Evolutionary conservation across 2,113 vertebrate species (phyloP).

Genomic region (Mohoua ochrocephala): DNA sequence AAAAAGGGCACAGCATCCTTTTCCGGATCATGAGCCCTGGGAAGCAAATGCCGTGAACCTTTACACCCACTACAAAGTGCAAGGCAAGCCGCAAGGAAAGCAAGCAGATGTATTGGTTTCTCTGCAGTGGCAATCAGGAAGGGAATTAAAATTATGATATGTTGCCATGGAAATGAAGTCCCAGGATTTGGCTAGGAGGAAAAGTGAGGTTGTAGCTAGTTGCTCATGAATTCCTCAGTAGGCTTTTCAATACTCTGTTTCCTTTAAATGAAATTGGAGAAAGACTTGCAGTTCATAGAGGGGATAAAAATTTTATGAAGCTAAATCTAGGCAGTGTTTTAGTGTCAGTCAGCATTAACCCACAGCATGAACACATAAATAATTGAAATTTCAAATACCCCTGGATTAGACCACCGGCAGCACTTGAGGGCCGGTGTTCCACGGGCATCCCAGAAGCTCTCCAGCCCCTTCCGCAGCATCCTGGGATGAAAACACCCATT

Average conservation of each 20-base stretch:
- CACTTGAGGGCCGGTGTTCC: not conserved
- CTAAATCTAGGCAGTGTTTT: slow-evolving; percentile 92
- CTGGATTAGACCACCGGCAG: not conserved
- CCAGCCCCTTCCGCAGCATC: not conserved
- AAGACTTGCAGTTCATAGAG: slow-evolving; percentile 68
- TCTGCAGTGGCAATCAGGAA: slow-evolving; percentile 15
- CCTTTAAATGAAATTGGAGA: slow-evolving; percentile 64
- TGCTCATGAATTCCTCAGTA: slow-evolving; percentile 59
- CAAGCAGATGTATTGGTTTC: not conserved
- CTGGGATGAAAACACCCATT: not conserved
- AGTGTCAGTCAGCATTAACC: slow-evolving; percentile 93
- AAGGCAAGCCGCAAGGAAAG: not conserved
- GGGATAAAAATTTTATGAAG: slow-evolving; percentile 90
- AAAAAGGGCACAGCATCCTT: not conserved
- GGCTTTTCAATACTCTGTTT: slow-evolving; percentile 53
- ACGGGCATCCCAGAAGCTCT: not conserved
- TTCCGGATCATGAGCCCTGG: not conserved
- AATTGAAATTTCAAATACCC: slow-evolving; percentile 78
- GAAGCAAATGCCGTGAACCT: not conserved
- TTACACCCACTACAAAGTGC: not conserved
- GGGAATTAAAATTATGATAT: slow-evolving; percentile 59
- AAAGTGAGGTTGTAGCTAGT: slow-evolving; percentile 48
- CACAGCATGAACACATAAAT: slow-evolving; percentile 84
- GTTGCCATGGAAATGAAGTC: slow-evolving; percentile 65
- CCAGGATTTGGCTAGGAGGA: slow-evolving; percentile 55